Conservation (phyloP, 2,888 invertebrate species). For the Gibbula magus region DNA sequence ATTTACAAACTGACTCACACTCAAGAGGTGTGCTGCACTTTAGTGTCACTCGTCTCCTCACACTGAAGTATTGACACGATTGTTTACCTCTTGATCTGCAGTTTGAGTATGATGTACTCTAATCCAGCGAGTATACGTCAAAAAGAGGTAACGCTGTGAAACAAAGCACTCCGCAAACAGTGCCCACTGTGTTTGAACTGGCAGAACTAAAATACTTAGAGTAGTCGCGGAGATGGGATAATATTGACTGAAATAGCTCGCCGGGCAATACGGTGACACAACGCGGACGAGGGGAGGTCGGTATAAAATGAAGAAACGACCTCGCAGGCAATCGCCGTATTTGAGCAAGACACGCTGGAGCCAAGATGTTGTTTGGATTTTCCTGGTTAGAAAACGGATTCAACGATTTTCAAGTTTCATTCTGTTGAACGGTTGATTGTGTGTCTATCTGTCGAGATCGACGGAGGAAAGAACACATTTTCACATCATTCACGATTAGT, state of each 20-base stretch:
- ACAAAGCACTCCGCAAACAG: not conserved
- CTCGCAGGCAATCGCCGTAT: not conserved
- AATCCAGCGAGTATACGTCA: not conserved
- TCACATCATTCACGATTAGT: not conserved
- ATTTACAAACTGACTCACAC: too few relatives aligned
- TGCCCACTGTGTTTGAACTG: not conserved
- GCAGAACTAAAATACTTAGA: not conserved
- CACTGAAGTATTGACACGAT: too few relatives aligned
- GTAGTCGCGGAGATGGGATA: not conserved
- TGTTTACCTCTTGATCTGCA: not conserved
- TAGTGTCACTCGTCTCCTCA: too few relatives aligned
- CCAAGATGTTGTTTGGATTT: not conserved
- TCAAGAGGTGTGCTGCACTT: too few relatives aligned
- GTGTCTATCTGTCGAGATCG: not conserved
- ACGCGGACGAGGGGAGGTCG: not conserved
- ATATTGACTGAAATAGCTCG: not conserved
- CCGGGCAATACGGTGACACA: not conserved
- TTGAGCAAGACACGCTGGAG: not conserved
- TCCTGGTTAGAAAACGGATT: constrained; percentile 1
- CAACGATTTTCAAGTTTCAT: not conserved
- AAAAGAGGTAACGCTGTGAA: not conserved
- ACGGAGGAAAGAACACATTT: not conserved
- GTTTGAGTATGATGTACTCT: not conserved
- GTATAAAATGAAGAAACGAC: not conserved
- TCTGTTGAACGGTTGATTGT: not conserved